Evolutionary conservation across 2,797 vertebrate species (phyloP).

Genomic region (Danio jaintianensis): DNA sequence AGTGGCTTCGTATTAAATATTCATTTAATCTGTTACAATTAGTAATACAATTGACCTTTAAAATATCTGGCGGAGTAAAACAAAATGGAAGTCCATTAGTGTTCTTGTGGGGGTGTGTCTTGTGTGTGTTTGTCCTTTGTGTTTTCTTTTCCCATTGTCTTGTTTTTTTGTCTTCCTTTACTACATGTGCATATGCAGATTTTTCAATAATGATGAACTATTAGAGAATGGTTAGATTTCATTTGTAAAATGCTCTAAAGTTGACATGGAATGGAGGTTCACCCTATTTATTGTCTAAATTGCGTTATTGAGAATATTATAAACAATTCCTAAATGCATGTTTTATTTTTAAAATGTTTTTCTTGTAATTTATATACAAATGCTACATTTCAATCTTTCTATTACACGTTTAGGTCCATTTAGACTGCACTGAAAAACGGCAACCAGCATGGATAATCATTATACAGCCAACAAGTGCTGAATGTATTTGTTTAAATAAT

Average conservation of each 20-base stretch:
- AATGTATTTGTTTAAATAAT: no score
- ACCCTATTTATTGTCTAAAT: no score
- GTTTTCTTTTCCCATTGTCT: constrained; percentile 49
- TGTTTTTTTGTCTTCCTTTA: neutral
- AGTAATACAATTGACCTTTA: neutral
- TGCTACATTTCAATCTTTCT: no score
- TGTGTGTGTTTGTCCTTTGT: constrained; percentile 54
- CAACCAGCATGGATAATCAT: no score
- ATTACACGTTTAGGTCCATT: no score
- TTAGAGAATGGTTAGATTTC: neutral
- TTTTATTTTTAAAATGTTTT: no score
- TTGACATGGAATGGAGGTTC: neutral
- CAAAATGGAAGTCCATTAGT: constrained; percentile 61
- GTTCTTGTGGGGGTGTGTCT: constrained; percentile 57
- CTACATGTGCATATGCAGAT: neutral
- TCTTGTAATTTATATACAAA: no score
- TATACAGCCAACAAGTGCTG: no score
- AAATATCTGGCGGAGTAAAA: constrained; percentile 12
- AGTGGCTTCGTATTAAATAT: neutral
- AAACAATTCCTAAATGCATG: no score
- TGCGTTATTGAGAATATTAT: no score
- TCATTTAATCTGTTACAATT: neutral
- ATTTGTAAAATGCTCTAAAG: neutral
- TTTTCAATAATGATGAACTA: neutral
- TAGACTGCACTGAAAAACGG: no score